Evolutionary conservation across 1,140 invertebrate species (phyloP), one percentile per base, ranked within the genome.

Genomic region (Drosophila nigrodunni): DNA sequence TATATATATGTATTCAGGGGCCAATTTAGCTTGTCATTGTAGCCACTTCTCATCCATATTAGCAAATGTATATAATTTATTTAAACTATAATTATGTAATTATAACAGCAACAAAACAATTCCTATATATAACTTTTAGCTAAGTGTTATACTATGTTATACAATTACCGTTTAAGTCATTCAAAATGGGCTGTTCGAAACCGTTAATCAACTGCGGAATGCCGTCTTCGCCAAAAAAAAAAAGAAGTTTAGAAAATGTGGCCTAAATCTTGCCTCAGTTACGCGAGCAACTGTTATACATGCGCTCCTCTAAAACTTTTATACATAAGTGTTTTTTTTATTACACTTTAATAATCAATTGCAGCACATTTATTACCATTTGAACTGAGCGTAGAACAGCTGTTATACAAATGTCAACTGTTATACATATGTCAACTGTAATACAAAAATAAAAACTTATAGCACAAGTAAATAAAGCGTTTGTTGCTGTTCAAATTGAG

Each of bases 71-170:
- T 39, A 55, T 74, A 61, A 58, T 58, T 71, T 66, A 62, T 57
- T 70, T 41, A 54, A 41, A 61, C 30, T 18, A n/a, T 35, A 30
- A 18, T 47, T 46, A 43, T 43, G 15, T 67, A 68, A 50, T 52
- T 68, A 30, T 35, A 57, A 37, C 50, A 15, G 62, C 39, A n/a
- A 43, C n/a, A 30, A 39, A 43, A 35, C 10, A 55, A 71, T 74
- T 69, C 71, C 72, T 73, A 67, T 72, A 39, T 64, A 64, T 41
- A 41, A 41, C 34, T 10, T 21, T 13, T 47, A 61, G 47, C 55
- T 68, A 68, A 69, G 65, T 74, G 71, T 74, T 74, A 67, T 67
- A 64, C 59, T 61, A 39, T 66, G 62, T 66, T 58, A 60, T 68
- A 60, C 37, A 68, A 37, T 21, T 7, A 55, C 41, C 13, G n/a